Evolutionary conservation across 2,113 vertebrate genomes (phyloP).

Genomic region (Saiga tatarica): DNA sequence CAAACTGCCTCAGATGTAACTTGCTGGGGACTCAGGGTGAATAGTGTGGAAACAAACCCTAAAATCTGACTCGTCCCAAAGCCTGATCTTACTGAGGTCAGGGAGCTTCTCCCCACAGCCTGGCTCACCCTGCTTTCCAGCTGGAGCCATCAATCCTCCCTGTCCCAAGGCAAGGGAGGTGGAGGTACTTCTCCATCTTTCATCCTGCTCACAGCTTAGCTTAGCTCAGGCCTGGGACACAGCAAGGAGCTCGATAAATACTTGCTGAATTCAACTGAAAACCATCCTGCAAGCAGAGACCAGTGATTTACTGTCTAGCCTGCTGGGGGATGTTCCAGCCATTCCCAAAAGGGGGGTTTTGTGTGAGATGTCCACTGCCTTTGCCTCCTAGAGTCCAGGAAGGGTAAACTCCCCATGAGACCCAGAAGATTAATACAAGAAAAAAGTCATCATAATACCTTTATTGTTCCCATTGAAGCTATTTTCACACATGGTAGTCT

Average conservation of each 20-base stretch:
- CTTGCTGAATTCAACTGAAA: slow-evolving; percentile 1
- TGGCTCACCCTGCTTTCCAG: background rate
- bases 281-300: background rate
- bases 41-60: background rate
- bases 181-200: background rate
- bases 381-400: background rate
- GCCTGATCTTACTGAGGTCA: background rate
- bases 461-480: slow-evolving; percentile 60
- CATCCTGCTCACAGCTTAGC: background rate
- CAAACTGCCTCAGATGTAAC: background rate
- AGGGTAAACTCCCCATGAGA: background rate
- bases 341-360: background rate
- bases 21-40: no score
- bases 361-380: background rate
- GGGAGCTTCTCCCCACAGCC: background rate
- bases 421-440: slow-evolving; percentile 43
- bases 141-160: background rate
- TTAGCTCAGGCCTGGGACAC: background rate
- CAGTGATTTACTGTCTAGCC: background rate
- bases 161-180: background rate
- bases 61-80: background rate
- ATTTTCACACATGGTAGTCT: slow-evolving; percentile 41
- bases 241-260: background rate
- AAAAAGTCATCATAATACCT: slow-evolving; percentile 26
- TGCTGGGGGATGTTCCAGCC: background rate